Evolutionary conservation across 2,888 invertebrate genomes (phyloP), one percentile per base, ranked within the genome.

Genomic region (Hypselothyrea guttata): DNA sequence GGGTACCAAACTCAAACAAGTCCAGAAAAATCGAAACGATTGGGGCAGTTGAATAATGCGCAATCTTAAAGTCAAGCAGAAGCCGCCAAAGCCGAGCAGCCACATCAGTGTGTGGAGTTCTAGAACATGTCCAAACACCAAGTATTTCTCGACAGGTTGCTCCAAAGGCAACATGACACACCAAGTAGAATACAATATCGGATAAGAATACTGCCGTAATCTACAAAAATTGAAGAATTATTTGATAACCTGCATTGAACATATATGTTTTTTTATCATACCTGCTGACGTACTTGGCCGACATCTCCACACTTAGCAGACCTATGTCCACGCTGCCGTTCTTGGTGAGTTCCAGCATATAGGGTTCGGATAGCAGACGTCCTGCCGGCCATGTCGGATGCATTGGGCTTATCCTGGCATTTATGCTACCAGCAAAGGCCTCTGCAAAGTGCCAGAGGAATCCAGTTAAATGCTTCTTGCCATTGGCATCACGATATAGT

Each of bases 121-220:
- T 5, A 76, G 2, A 4, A 74, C 16, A 8, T 48, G 53, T 2
- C 0, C n/a, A 7, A 66, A 58, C 0, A 81, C 7, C 0, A 9
- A 28, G 1, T 16, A 2, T 2, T 49, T 16, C 1, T 28, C 18
- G 0, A 71, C 18, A 0, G 41, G 30, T 1, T 44, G 55, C 33
- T 79, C 84, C 30, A 59, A 5, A 0, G 79, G 79, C 48, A 84
- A 4, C 58, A 84, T 57, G 7, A 63, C 49, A 30, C 79, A 79
- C 78, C 75, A 84, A 7, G 15, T 47, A 2, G 27, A 31, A 15
- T 12, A 37, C 0, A 42, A 9, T 0, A 72, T 4, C 0, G 79
- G 82, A 42, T 69, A 84, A 1, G 66, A 53, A 15, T 63, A 72
- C n/a, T 69, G 60, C 0, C 33, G 34, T 12, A 8, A 12, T 7